Evolutionary conservation across 1,140 invertebrate species (phyloP).

Genomic region (Cardiocondyla obscurior): DNA sequence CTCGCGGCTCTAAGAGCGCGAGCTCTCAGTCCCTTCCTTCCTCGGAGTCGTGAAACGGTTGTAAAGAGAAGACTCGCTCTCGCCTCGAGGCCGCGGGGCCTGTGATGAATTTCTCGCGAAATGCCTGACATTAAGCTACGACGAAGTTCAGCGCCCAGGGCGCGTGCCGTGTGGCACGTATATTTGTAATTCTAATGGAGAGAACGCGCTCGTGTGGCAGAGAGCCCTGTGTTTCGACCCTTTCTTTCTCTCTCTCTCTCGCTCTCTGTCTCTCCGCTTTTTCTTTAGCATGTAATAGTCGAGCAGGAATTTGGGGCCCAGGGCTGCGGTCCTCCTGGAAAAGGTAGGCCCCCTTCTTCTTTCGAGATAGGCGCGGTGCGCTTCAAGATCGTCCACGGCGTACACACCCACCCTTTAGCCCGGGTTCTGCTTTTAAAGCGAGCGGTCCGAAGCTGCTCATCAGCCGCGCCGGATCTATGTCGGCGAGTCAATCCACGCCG

Average conservation of each 20-base stretch:
- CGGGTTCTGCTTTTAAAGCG: slow-evolving; percentile 30
- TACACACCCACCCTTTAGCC: slow-evolving; percentile 49
- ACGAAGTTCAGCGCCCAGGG: slow-evolving; percentile 67
- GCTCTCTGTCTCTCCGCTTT: not conserved
- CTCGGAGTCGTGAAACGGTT: slow-evolving; percentile 5
- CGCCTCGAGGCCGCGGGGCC: slow-evolving; percentile 28
- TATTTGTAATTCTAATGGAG: slow-evolving; percentile 74
- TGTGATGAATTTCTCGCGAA: slow-evolving; percentile 72
- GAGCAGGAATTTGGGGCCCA: slow-evolving; percentile 61
- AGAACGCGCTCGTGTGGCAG: slow-evolving; percentile 53
- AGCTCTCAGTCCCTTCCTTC: not conserved
- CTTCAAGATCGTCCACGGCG: slow-evolving; percentile 35
- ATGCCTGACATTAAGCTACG: slow-evolving; percentile 70
- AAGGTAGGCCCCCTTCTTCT: slow-evolving; percentile 36
- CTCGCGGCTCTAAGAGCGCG: slow-evolving; percentile 25
- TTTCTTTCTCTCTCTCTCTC: not conserved
- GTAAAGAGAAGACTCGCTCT: slow-evolving; percentile 38
- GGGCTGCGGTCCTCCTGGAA: slow-evolving; percentile 58
- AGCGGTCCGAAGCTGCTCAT: slow-evolving; percentile 24
- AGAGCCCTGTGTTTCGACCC: slow-evolving; percentile 5
- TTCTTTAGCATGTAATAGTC: slow-evolving; percentile 60
- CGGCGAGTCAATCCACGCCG: not conserved
- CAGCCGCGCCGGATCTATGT: slow-evolving; percentile 12
- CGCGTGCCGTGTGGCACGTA: slow-evolving; percentile 69
- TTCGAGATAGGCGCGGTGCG: slow-evolving; percentile 29